Evolutionary conservation across 2,797 vertebrate genomes (phyloP), one percentile per base, ranked within the genome.

Genomic region (Tenualosa thibaudeaui): DNA sequence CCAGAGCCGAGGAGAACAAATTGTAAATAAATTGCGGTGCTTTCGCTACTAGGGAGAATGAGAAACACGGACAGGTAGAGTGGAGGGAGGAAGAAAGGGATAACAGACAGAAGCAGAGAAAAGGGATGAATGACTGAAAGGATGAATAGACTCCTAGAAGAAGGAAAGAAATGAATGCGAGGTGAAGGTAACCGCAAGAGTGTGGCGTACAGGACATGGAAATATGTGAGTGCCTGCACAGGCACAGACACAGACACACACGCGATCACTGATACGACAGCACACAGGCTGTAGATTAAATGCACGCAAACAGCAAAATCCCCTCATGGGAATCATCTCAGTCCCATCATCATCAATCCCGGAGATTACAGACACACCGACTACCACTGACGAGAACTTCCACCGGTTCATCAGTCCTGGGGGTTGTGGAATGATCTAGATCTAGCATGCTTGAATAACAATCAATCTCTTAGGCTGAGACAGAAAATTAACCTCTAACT

Each of bases 1-100:
- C 90, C 92, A 91, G 91, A 92, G 93, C 91, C 90, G 91, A 89
- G 91, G 92, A 94, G 90, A 86, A 93, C 90, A 94, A 95, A 95
- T 93, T 94, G 90, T 90, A 93, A 94, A 94, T 92, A 94, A 93
- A 94, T 91, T 92, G 92, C 91, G 89, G 88, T 90, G 88, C 88
- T 93, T 93, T 93, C 92, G 91, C 91, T 91, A 86, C 88, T 87
- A 92, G 86, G 91, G 68, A 81, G 60, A 91, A 91, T 82, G 40
- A 56, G 19, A 88, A 82, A 84, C 87, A 8, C 53, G 12, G 15
- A 54, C 87, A 89, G 17, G 50, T 17, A 54, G 75, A 24, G 85
- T 58, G 82, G 86, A 88, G 50, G 43, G 31, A 31, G 78, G 15
- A 40, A 71, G 60, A 26, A 5, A 54, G 31, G 85, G 81, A 87